Evolutionary conservation across 2,888 invertebrate species (phyloP).

Genomic region (Zonitis immaculata): DNA sequence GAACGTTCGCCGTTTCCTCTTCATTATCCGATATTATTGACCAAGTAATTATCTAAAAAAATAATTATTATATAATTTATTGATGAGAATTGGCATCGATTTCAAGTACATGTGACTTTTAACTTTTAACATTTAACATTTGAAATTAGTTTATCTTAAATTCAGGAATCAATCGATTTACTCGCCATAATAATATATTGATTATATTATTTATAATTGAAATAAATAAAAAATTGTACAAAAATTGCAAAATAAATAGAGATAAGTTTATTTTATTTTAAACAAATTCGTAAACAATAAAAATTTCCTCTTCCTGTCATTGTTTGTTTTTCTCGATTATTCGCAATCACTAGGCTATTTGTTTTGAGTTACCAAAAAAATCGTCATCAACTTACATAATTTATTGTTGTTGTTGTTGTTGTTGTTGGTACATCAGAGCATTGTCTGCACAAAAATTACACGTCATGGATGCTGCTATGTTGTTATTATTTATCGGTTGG

Average conservation of each 20-base stretch:
- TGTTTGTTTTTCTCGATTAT: not conserved
- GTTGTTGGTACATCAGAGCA: slow-evolving; percentile 8
- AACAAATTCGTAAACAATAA: no score
- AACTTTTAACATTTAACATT: not conserved
- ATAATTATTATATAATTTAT: no score
- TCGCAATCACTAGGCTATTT: no score
- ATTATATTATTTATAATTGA: no score
- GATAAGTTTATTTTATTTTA: no score
- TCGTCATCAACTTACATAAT: no score
- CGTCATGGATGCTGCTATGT: slow-evolving; percentile 11
- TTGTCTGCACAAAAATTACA: slow-evolving; percentile 11
- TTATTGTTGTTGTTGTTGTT: not conserved
- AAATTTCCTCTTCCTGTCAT: not conserved
- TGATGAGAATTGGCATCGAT: not conserved
- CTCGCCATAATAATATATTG: no score
- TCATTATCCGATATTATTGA: slow-evolving; percentile 24
- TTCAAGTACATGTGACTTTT: not conserved
- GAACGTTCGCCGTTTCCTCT: slow-evolving; percentile 19
- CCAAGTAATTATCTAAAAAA: not conserved
- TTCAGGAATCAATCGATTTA: not conserved
- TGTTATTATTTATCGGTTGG: no score
- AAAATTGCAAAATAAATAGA: no score
- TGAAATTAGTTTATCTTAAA: not conserved
- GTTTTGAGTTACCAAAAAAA: no score
- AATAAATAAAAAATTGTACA: no score